phyloP scores from a whole-genome alignment of 2,113 vertebrate genomes.

The Orthonyx spaldingii region DNA sequence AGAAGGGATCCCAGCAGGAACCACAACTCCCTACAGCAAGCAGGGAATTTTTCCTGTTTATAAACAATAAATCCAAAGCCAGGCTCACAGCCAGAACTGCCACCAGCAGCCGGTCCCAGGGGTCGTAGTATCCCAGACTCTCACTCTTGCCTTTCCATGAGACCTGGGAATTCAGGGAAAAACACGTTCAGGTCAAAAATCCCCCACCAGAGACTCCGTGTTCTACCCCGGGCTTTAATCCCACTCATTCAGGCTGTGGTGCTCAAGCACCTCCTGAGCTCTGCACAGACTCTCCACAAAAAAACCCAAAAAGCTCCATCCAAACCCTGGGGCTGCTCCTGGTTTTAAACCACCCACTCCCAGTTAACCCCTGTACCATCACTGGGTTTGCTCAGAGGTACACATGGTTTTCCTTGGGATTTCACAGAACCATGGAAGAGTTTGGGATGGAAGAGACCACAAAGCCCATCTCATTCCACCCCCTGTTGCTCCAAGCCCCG shows the following conservation, averaged over 20 bases:
- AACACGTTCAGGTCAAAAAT: neutral
- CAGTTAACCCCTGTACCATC: neutral
- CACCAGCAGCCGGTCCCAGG: conserved; percentile 84
- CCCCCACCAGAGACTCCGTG: neutral
- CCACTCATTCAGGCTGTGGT: no score
- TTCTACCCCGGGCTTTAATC: accelerated
- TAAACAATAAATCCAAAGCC: neutral
- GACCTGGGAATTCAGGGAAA: conserved; percentile 35
- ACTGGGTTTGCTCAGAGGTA: neutral
- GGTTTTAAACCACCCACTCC: neutral
- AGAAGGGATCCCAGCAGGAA: neutral
- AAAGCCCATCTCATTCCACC: neutral
- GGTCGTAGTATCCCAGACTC: conserved; percentile 62
- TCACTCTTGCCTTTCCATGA: conserved; percentile 73
- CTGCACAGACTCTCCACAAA: neutral
- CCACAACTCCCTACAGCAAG: neutral
- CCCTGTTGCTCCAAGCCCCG: neutral
- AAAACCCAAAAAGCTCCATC: neutral
- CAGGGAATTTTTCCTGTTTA: accelerated
- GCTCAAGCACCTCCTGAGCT: neutral
- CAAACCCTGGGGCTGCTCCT: neutral
- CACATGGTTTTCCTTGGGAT: accelerated
- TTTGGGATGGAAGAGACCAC: neutral
- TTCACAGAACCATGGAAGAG: neutral
- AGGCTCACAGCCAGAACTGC: conserved; percentile 82